Evolutionary conservation across 1,140 invertebrate genomes (phyloP).

Genomic region (Lepidurus couesii): DNA sequence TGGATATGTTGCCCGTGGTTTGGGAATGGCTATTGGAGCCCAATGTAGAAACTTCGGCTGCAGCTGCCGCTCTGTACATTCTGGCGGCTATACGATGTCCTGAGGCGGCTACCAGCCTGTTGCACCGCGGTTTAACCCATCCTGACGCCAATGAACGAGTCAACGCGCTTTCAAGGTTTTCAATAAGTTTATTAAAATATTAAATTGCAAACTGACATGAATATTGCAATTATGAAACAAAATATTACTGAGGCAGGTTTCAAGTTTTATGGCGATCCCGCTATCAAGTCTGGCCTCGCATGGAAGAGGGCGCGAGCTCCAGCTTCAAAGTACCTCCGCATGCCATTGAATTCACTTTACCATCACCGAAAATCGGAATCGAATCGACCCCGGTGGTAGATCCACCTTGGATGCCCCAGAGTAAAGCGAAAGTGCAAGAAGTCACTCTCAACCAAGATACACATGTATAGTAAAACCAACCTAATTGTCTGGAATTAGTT

Average conservation of each 20-base stretch:
- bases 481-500: neutral
- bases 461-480: conserved; percentile 35
- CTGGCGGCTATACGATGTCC: conserved; percentile 84
- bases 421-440: conserved; percentile 97
- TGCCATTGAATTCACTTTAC: conserved; percentile 96
- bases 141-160: conserved; percentile 68
- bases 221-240: neutral
- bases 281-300: conserved; percentile 97
- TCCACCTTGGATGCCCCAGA: conserved; percentile 96
- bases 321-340: conserved; percentile 96
- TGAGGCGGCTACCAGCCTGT: conserved; percentile 75
- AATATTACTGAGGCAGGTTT: conserved; percentile 55
- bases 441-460: conserved; percentile 97
- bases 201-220: neutral
- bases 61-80: conserved; percentile 84
- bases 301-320: conserved; percentile 94
- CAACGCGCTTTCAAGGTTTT: conserved; percentile 69
- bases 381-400: conserved; percentile 91
- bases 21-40: conserved; percentile 88
- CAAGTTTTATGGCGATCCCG: conserved; percentile 92
- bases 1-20: conserved; percentile 78
- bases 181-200: conserved; percentile 30
- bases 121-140: conserved; percentile 78
- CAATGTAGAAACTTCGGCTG: conserved; percentile 65
- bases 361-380: conserved; percentile 89